phyloP scores from a whole-genome alignment of 2,888 invertebrate genomes.

The Strigamia maritima region DNA sequence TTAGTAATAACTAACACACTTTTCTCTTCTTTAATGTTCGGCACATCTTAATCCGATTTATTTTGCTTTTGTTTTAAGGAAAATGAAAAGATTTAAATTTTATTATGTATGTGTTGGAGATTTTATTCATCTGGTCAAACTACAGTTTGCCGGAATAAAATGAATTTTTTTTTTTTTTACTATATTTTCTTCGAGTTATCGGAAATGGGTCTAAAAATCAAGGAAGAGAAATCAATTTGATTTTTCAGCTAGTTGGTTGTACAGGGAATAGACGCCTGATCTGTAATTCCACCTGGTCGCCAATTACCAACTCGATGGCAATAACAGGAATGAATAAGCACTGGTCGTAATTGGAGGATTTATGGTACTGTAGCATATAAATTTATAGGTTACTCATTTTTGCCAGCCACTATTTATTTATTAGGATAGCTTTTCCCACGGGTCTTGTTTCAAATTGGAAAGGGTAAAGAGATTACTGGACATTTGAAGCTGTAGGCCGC shows the following conservation, averaged over 20 bases:
- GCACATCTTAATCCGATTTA: conserved; percentile 17
- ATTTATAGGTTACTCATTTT: too few relatives aligned
- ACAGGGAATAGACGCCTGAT: too few relatives aligned
- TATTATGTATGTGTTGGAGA: background rate
- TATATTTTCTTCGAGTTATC: too few relatives aligned
- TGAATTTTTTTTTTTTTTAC: too few relatives aligned
- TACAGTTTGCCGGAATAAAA: background rate
- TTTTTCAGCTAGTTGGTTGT: too few relatives aligned
- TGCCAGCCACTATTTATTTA: background rate
- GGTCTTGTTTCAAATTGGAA: background rate
- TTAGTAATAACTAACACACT: background rate
- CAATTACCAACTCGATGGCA: too few relatives aligned
- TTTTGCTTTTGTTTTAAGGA: background rate
- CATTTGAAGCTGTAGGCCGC: background rate
- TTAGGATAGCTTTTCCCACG: background rate
- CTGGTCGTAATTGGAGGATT: too few relatives aligned
- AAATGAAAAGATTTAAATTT: background rate
- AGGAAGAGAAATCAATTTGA: too few relatives aligned
- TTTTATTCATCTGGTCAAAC: background rate
- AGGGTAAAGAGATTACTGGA: background rate
- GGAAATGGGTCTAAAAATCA: too few relatives aligned
- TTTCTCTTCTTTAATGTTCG: conserved; percentile 10
- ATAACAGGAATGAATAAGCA: too few relatives aligned
- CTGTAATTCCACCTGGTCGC: too few relatives aligned
- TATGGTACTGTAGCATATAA: too few relatives aligned